Evolutionary conservation across 2,888 invertebrate genomes (phyloP), one percentile per base, ranked within the genome.

Genomic region (Apamea crenata): DNA sequence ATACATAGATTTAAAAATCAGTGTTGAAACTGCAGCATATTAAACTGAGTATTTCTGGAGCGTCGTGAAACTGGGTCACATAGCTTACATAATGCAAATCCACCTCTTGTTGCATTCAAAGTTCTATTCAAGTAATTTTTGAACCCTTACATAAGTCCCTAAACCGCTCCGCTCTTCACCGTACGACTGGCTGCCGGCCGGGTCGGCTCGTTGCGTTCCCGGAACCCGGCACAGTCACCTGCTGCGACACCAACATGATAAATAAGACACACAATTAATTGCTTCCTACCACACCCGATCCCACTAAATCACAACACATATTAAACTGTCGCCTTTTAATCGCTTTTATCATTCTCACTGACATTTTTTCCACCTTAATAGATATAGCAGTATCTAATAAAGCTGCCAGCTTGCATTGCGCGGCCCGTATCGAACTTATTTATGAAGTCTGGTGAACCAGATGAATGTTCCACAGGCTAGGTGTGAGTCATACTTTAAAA

Each of bases 211-310:
- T 78, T 81, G 83, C 86, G 88, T 93, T 94, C 93, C 93, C 91
- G 92, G 93, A 95, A 95, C 93, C 90, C 92, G 88, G 87, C 91
- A 91, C 92, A 91, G 92, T 94, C 95, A 95, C 96, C 96, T 95
- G 96, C 96, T 94, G 95, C 86, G 96, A 92, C 94, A 93, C 92
- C 91, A 91, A 93, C 92, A 93, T 95, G 95, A 96, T 95, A 95
- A 95, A 96, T 95, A 96, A 95, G 94, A 93, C 93, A 92, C 93
- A 93, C 93, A 92, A 96, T 95, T 96, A 96, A 96, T 96, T 95
- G 95, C 95, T 96, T 96, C 96, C 95, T 95, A 94, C 94, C 92
- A 92, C 92, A 87, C 89, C 91, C 90, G 91, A 92, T 91, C 91
- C 91, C 89, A 94, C 93, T 94, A 94, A 95, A 95, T 95, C 94